Evolutionary conservation across 2,797 vertebrate species (phyloP).

Genomic region (Sebastes kiyomatsui): DNA sequence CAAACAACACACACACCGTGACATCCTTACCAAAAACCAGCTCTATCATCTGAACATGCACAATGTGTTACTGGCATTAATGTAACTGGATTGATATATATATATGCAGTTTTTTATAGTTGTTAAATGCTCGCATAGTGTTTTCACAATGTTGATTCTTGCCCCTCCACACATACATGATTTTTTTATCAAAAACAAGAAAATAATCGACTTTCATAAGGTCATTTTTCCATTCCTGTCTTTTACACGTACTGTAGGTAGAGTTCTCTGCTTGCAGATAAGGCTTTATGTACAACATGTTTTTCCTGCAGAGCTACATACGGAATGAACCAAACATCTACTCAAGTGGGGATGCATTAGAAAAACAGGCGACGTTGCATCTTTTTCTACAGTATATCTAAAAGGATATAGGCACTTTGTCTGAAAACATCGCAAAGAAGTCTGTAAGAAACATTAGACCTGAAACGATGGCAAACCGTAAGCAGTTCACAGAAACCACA

Average conservation of each 20-base stretch:
- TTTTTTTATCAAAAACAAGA: slow-evolving; percentile 47
- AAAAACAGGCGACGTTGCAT: slow-evolving; percentile 84
- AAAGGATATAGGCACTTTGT: slow-evolving; percentile 97
- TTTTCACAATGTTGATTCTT: slow-evolving; percentile 46
- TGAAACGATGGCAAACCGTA: slow-evolving; percentile 84
- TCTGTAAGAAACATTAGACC: slow-evolving; percentile 84
- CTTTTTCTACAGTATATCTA: slow-evolving; percentile 85
- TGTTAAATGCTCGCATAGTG: slow-evolving; percentile 57
- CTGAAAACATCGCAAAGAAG: slow-evolving; percentile 87
- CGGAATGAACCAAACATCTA: slow-evolving; percentile 51
- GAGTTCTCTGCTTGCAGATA: slow-evolving; percentile 64
- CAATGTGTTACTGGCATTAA: slow-evolving; percentile 57
- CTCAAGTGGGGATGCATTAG: slow-evolving; percentile 74
- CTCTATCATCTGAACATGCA: slow-evolving; percentile 69
- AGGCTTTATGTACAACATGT: slow-evolving; percentile 73
- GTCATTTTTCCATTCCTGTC: slow-evolving; percentile 30
- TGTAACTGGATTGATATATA: slow-evolving; percentile 51
- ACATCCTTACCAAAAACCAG: slow-evolving; percentile 54
- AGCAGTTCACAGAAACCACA: slow-evolving; percentile 76
- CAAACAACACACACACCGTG: slow-evolving; percentile 54
- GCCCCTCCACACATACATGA: slow-evolving; percentile 11
- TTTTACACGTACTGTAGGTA: slow-evolving; percentile 43
- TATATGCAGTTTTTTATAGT: slow-evolving; percentile 58
- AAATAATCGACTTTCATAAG: slow-evolving; percentile 48
- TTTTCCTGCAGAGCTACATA: slow-evolving; percentile 71